Base-by-base conservation (phyloP, 2,888 invertebrate genomes). In the Thecophora atra region DNA sequence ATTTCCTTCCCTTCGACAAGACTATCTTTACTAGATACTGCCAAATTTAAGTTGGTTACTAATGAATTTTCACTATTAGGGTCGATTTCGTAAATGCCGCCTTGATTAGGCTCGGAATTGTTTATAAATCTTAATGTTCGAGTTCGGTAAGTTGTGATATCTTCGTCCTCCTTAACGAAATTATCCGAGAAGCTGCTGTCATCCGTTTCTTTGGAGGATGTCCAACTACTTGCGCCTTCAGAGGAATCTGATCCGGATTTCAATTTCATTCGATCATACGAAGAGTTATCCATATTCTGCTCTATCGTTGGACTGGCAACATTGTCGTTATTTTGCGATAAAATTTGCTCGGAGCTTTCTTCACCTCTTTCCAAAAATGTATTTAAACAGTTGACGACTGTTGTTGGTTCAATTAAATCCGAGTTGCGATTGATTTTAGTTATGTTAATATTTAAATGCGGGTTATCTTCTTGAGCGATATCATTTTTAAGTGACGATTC, bases 171-270 rank as follows among this genome's bases (percentile, higher is more conserved):
- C 26, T 70, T 70, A 5, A 70, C 17, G 24, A 71, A 71, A 21
- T 76, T 73, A 54, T 71, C 74, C 47, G 74, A 75, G 19, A 72
- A 68, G 62, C 70, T 60, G 63, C 70, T 71, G n/a, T 74, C 72
- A 51, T 74, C 73, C 7, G 44, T 52, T 64, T 73, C 72, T 54
- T 73, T 73, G 8, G 74, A 75, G 26, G 69, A 68, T 24, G 72
- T 71, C 72, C 73, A 76, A 58, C 72, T 77, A n/a, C 62, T 72
- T 24, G 69, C 70, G 3, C 42, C 28, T 17, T 74, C 72, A 37
- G 58, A 73, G 2, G 52, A 71, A 17, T 74, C 73, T 11, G 73
- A 73, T 37, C 26, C 71, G 17, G 64, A 71, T 28, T 42, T 28
- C 42, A 67, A 62, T 54, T 73, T 60, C 15, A 24, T 15, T 19